Conservation (phyloP, 2,797 vertebrate genomes). For the Enteromius afrohamiltoni region DNA sequence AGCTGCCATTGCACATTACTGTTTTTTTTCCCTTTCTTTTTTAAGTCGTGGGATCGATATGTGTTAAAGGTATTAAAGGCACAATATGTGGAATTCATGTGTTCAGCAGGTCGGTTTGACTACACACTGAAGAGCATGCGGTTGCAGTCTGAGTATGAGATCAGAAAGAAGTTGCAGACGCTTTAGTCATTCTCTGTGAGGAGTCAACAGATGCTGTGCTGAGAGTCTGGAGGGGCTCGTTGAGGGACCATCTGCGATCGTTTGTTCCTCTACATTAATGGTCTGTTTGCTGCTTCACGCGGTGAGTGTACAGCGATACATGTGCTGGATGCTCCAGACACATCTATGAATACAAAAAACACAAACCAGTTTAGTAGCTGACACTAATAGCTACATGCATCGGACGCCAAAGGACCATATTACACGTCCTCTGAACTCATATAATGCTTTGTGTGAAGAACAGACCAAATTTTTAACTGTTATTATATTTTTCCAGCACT, state of each 20-base stretch:
- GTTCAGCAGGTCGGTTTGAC: neutral
- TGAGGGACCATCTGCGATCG: conserved; percentile 56
- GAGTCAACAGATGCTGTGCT: conserved; percentile 50
- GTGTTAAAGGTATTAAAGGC: neutral
- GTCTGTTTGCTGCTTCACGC: conserved; percentile 20
- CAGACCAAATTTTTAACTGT: neutral
- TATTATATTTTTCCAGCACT: neutral
- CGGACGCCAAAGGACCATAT: neutral
- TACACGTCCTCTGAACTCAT: neutral
- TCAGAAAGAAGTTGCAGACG: neutral
- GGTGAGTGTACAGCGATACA: neutral
- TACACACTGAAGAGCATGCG: neutral
- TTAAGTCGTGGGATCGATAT: neutral
- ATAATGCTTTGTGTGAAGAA: neutral
- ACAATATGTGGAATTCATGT: neutral
- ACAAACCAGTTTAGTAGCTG: neutral
- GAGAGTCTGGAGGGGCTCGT: conserved; percentile 52
- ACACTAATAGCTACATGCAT: neutral
- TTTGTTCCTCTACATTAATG: conserved; percentile 49
- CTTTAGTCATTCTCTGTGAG: conserved; percentile 40
- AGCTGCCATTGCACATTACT: neutral
- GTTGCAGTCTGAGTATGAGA: neutral
- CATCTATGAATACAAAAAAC: neutral
- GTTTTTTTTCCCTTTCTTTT: neutral
- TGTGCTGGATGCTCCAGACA: neutral